phyloP scores from a whole-genome alignment of 2,797 vertebrate species.

The Tadarida brasiliensis region DNA sequence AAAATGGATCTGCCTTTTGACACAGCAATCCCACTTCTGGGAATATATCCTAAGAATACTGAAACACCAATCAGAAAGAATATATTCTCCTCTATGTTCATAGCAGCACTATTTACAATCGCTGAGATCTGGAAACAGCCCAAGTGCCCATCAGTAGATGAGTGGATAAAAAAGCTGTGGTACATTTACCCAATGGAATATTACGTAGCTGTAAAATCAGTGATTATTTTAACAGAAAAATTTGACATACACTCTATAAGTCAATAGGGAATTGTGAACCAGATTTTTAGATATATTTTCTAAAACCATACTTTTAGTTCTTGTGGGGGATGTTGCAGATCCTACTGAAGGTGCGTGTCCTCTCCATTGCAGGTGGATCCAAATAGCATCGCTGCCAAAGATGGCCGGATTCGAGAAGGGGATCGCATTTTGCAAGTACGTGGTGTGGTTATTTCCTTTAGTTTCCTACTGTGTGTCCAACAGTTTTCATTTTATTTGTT shows the following conservation, averaged over 20 bases:
- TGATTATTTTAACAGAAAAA: neutral
- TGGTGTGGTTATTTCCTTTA: constrained; percentile 63
- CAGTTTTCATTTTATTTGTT: constrained; percentile 64
- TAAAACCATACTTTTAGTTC: neutral
- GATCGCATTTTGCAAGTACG: constrained; percentile 97
- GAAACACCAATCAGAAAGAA: neutral
- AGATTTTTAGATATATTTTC: neutral
- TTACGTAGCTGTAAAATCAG: neutral
- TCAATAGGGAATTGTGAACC: neutral
- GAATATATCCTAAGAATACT: neutral
- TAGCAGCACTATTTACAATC: neutral
- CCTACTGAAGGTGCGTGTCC: neutral
- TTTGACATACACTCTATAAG: neutral
- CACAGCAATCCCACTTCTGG: neutral
- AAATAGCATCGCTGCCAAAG: constrained; percentile 96
- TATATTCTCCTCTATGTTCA: neutral
- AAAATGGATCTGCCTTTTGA: neutral
- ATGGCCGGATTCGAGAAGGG: constrained; percentile 96
- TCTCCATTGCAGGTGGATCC: constrained; percentile 92
- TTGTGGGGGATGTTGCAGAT: neutral
- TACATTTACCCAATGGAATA: neutral
- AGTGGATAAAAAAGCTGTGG: neutral
- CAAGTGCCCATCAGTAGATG: neutral
- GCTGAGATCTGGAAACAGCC: neutral
- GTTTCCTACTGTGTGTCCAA: neutral